Evolutionary conservation across 2,797 vertebrate species (phyloP), one percentile per base, ranked within the genome.

Genomic region (Aselliscus stoliczkanus): DNA sequence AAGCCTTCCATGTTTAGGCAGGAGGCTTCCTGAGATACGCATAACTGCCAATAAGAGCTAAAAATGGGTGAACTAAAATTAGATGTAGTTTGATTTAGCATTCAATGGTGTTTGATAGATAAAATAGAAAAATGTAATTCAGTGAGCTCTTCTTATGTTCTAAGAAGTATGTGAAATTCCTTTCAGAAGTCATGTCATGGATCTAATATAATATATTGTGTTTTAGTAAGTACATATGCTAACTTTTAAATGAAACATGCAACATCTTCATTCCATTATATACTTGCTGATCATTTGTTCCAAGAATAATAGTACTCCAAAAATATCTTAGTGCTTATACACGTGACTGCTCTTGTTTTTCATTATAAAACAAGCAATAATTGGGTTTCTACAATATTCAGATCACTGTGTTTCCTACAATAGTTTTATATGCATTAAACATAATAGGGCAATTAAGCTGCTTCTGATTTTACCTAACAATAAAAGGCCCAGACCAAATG

Each of bases 41-140:
- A 13, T 64, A 79, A 54, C 12, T 95, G 82, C 60, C 31, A 52
- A 17, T 64, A 95, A 67, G 27, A 90, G 73, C 72, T 80, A 72
- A 76, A 96, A 96, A 56, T 92, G 47, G 42, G 23, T 69, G 65
- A 83, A 83, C 44, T 95, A 87, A 92, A 96, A 95, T 92, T 94
- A 96, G 34, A 70, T 25, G 88, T 85, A 76, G 52, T 67, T 96
- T 88, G 17, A 88, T 47, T 86, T 96, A 73, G 25, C 29, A 76
- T 56, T 60, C 42, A 42, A 0, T 73, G 54, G 9, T 72, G 11
- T 93, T 95, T 91, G 76, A 89, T 39, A 2, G 60, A 58, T 86
- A 85, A 96, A 94, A 44, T 44, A 82, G 44, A 81, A 93, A 91
- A 64, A 56, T 70, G 34, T 18, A 69, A 8, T 37, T 37, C 3